These are phyloP conservation scores for Allobates femoralis DNA, from an alignment of 2,797 vertebrate species.

Conservation along the genomic window DNA sequence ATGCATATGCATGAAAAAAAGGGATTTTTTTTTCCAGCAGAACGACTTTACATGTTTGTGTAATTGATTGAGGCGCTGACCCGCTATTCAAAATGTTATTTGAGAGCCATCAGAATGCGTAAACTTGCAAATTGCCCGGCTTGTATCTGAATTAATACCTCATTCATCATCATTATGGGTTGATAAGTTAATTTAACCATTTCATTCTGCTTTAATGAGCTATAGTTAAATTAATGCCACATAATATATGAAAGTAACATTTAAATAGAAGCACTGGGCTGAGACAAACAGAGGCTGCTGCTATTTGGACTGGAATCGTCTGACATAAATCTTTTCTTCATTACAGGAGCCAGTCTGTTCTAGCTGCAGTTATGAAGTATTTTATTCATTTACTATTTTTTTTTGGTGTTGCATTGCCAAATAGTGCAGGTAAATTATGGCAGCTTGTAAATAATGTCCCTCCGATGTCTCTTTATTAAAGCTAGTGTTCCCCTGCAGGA, in stretches of 20 bases:
- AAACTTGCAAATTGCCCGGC: constrained; percentile 99
- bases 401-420: constrained; percentile 80
- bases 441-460: constrained; percentile 80
- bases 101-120: constrained; percentile 99
- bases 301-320: constrained; percentile 91
- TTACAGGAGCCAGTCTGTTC: constrained; percentile 88
- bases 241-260: constrained; percentile 99
- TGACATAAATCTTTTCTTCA: constrained; percentile 97
- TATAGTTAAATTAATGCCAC: constrained; percentile 99
- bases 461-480: constrained; percentile 80
- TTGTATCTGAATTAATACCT: constrained; percentile 99
- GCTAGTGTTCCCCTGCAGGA: constrained; percentile 61
- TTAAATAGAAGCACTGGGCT: constrained; percentile 99
- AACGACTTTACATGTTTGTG: constrained; percentile 90
- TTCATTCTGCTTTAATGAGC: constrained; percentile 99
- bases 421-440: constrained; percentile 85
- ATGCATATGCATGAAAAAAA: constrained; percentile 99
- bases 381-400: constrained; percentile 84
- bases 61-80: constrained; percentile 99
- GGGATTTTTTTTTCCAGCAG: constrained; percentile 89
- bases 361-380: constrained; percentile 83
- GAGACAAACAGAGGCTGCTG: constrained; percentile 97
- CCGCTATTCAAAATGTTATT: constrained; percentile 99
- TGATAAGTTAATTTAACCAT: constrained; percentile 99
- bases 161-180: constrained; percentile 99